Base-by-base conservation (phyloP, 1,140 invertebrate species). In the Drosophila nigrodunni region DNA sequence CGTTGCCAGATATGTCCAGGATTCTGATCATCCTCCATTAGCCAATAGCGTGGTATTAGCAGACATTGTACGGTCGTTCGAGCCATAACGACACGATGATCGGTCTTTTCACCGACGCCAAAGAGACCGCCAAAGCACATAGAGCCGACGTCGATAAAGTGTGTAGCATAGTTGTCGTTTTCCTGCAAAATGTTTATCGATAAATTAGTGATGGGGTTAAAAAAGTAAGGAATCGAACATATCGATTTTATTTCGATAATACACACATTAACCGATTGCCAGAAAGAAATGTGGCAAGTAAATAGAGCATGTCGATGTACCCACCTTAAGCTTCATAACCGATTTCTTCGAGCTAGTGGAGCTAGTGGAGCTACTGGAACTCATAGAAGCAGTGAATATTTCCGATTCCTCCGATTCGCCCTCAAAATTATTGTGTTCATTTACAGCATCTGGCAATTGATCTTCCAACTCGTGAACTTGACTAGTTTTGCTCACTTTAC, bases 1-100 rank as follows among this genome's bases (percentile, higher is more conserved):
- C 93, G 92, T 46, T 93, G 93, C 94, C 94, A 95, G 21, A 95
- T 93, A 65, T 94, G 94, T 1, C 93, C 94, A n/a, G 92, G 93
- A 90, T 94, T 95, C 55, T 92, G 92, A 0, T 74, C 67, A 44
- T 94, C 93, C 68, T 94, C 92, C 7, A 93, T 78, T 1, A 95
- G 78, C 93, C 94, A 95, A 72, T 93, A 94, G n/a, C 93, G 89
- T 0, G 94, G 95, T 5, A 95, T 88, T 5, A 94, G 67, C 13
- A 95, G 85, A 76, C 94, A 94, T 61, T 93, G 93, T 0, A 93
- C 92, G 5, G 91, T 90, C 6, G 93, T 93, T 4, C 92, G 80
- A 0, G 94, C 93, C 65, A 95, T 93, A 2, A 95, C 92, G 18
- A 94, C 92, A 7, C 94, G 92, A 79, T 94, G 92, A 15, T 88